These are phyloP conservation scores for Eulithis prunata DNA, from an alignment of 2,888 invertebrate species.

Conservation along the genomic window DNA sequence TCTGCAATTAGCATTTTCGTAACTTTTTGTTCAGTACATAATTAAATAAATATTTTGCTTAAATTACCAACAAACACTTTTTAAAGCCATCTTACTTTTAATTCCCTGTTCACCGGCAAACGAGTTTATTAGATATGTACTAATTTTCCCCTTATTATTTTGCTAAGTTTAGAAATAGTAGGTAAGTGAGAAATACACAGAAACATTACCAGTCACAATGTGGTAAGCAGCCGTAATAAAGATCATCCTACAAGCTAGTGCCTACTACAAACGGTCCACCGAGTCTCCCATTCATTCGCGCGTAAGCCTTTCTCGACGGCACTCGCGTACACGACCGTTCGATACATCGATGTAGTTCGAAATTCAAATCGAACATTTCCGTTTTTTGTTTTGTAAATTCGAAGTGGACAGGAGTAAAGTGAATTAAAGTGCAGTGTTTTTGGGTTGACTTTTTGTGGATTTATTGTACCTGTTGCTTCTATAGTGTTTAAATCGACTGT, in stretches of 20 bases:
- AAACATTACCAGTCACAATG: background rate
- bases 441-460: slow-evolving; percentile 6
- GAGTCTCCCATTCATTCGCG: slow-evolving; percentile 68
- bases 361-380: slow-evolving; percentile 47
- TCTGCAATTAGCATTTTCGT: too few relatives aligned
- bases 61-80: too few relatives aligned
- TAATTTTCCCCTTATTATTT: background rate
- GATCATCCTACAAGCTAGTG: slow-evolving; percentile 33
- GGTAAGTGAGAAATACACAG: background rate
- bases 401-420: slow-evolving; percentile 11
- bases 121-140: too few relatives aligned
- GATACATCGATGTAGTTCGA: slow-evolving; percentile 53
- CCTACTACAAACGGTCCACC: slow-evolving; percentile 25
- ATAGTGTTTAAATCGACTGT: slow-evolving; percentile 10
- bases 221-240: slow-evolving; percentile 22
- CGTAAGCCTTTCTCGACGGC: slow-evolving; percentile 65
- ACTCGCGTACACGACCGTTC: slow-evolving; percentile 59
- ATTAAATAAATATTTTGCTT: too few relatives aligned
- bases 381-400: slow-evolving; percentile 9
- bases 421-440: slow-evolving; percentile 4
- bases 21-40: too few relatives aligned
- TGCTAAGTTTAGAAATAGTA: background rate
- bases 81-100: too few relatives aligned
- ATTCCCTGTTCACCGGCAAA: too few relatives aligned
- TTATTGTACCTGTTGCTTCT: slow-evolving; percentile 11